phyloP scores from a whole-genome alignment of 2,888 invertebrate genomes.

The Zhuqinia jingwanae region DNA sequence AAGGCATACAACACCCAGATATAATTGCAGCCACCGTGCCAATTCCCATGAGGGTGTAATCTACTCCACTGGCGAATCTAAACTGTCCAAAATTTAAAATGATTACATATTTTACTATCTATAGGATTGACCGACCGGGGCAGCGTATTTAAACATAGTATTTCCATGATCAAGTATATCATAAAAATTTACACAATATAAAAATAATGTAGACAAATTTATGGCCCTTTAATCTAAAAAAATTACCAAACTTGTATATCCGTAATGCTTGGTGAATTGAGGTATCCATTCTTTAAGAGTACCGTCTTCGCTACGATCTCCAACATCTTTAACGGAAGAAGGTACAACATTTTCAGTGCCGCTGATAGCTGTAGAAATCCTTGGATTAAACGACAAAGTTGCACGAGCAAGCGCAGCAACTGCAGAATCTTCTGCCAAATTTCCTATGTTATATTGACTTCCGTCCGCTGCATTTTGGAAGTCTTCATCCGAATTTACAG shows the following conservation, averaged over 20 bases:
- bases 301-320: not conserved
- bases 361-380: not conserved
- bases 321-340: not conserved
- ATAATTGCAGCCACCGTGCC: constrained; percentile 84
- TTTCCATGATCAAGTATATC: too few relatives aligned
- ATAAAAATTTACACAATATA: too few relatives aligned
- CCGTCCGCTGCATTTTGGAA: too few relatives aligned
- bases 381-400: too few relatives aligned
- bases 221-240: too few relatives aligned
- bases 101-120: constrained; percentile 1
- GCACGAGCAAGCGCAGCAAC: too few relatives aligned
- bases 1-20: constrained; percentile 86
- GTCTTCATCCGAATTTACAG: too few relatives aligned
- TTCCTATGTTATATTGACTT: too few relatives aligned
- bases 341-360: too few relatives aligned
- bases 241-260: constrained; percentile 50
- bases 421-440: too few relatives aligned
- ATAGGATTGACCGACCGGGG: not conserved
- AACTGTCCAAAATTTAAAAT: constrained; percentile 82
- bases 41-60: constrained; percentile 84
- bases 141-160: too few relatives aligned
- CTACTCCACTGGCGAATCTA: constrained; percentile 85
- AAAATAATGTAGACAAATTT: not conserved
- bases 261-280: not conserved
- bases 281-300: constrained; percentile 46